Evolutionary conservation across 2,888 invertebrate genomes (phyloP), one percentile per base, ranked within the genome.

Genomic region (Apodemia mormo): DNA sequence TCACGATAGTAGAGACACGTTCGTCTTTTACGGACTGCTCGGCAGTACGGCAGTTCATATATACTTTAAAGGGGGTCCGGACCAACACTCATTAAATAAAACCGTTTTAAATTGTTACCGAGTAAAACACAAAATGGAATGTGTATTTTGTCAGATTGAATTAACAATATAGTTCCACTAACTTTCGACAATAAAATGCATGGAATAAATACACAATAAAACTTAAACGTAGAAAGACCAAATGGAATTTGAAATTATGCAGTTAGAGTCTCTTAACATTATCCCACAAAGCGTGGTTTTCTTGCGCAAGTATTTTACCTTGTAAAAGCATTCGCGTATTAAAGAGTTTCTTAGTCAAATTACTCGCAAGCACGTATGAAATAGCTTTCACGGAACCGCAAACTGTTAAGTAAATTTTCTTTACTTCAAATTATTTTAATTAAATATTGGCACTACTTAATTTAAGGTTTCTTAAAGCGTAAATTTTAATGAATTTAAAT

Each of bases 391-490:
- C 56, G 10, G 56, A 33, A 56, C 52, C 30, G 40, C 40, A 49
- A 43, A 22, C 45, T 66, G 49, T 52, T 68, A 71, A 69, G 68
- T 68, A 69, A 73, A 71, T 73, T 68, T 68, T 68, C 65, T 52
- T 71, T 68, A 64, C 71, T 54, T 70, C 52, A 61, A 30, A 49
- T 22, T 68, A 70, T 56, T 70, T 68, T 33, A 68, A 29, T 49
- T 52, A 66, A 30, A 30, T 49, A 66, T 66, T 66, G 66, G 66
- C 10, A 49, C 33, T 52, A 52, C 52, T 66, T 52, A 33, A 52
- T 45, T 45, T 66, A 52, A 52, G 49, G 49, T 52, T 67, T 29
- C 22, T 49, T 22, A 45, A 9, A 45, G 8, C 14, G 43, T 61
- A 56, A 56, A 49, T n/a, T n/a, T 45, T 49, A 68, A 33, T 64